These are phyloP conservation scores for Spheniscus mendiculus DNA, from an alignment of 2,113 vertebrate species.

Conservation along the genomic window DNA sequence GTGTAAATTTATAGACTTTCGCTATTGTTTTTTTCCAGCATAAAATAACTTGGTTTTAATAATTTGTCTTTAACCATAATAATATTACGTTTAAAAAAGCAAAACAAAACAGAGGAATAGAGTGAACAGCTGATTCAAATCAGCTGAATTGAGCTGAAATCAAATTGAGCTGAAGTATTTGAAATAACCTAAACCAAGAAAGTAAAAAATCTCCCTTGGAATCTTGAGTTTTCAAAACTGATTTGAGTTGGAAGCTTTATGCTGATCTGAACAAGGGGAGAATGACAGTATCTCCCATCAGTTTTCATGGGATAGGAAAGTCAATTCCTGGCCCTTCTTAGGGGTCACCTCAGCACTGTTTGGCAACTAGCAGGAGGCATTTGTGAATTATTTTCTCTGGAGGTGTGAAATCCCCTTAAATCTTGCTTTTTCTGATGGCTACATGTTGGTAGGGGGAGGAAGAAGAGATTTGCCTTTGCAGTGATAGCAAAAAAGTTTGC, in stretches of 20 bases:
- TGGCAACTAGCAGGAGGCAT: not conserved
- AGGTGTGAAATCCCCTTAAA: not conserved
- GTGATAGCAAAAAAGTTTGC: not conserved
- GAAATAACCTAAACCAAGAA: not conserved
- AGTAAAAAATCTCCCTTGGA: not conserved
- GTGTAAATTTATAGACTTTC: not conserved
- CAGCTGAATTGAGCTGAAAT: too few species aligned
- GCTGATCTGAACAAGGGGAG: not conserved
- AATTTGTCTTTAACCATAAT: not conserved
- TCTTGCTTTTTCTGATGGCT: not conserved
- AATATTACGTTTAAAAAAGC: not conserved
- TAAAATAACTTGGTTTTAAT: not conserved
- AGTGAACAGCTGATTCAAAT: not conserved
- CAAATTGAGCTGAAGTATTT: not conserved
- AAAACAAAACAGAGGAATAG: not conserved
- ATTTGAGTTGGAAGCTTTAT: not conserved
- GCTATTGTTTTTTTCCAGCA: not conserved
- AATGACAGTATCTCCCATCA: fast-evolving
- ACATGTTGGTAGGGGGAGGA: not conserved
- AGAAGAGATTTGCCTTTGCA: not conserved
- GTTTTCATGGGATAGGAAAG: not conserved
- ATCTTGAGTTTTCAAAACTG: not conserved
- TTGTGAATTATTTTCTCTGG: not conserved
- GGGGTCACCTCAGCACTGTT: not conserved
- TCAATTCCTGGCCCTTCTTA: not conserved